A percentile compares a stretch with the other conserved stretches of the same genome.
phyloP scores from a whole-genome alignment of 2,888 invertebrate genomes.

The Beris morrisii region DNA sequence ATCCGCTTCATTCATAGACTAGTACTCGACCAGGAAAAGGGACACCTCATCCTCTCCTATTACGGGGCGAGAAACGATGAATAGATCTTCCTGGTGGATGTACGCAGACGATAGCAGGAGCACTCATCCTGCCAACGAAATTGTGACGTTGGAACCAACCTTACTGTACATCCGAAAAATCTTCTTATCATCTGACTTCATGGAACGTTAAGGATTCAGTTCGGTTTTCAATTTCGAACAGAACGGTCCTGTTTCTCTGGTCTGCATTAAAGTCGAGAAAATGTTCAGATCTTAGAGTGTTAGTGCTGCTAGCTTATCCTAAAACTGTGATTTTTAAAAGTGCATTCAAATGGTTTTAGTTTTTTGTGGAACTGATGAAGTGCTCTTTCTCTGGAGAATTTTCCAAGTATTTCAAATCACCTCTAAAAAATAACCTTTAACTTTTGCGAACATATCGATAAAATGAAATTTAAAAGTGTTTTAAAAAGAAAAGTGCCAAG shows the following conservation, averaged over 20 bases:
- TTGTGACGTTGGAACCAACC: conserved; percentile 40
- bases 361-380: too few relatives aligned
- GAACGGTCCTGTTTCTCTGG: conserved; percentile 44
- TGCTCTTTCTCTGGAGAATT: too few relatives aligned
- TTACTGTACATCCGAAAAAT: conserved; percentile 28
- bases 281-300: background rate
- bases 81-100: conserved; percentile 32
- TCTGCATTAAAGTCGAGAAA: background rate
- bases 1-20: conserved; percentile 35
- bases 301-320: background rate
- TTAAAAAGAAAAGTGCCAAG: too few relatives aligned
- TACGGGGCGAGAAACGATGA: conserved; percentile 18
- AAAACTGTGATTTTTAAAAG: conserved; percentile 5
- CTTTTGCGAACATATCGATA: too few relatives aligned
- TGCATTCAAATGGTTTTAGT: background rate
- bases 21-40: background rate
- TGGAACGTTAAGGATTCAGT: conserved; percentile 50
- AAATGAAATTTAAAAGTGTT: too few relatives aligned
- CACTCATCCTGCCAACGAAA: conserved; percentile 43
- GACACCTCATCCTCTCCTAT: background rate
- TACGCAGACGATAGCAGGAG: conserved; percentile 35
- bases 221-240: conserved; percentile 49
- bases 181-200: conserved; percentile 38
- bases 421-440: too few relatives aligned
- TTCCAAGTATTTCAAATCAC: too few relatives aligned